Base-by-base conservation (phyloP, 2,113 vertebrate species). In the Nansenia antarctica region DNA sequence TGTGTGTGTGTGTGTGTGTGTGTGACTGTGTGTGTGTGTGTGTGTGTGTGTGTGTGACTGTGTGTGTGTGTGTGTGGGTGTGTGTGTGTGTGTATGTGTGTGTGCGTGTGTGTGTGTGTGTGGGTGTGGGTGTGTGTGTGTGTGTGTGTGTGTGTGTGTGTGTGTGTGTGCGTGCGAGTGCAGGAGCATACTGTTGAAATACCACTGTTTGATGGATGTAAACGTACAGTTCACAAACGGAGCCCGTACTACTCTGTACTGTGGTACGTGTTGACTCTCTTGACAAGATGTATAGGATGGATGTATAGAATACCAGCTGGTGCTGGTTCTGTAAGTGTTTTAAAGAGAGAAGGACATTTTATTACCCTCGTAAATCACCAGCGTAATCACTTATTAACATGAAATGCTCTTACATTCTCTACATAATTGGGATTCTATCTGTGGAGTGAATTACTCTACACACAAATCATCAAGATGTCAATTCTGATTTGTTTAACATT, bases 211-310 rank as follows among this genome's bases (percentile, higher is more conserved):
- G 18, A 47, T 47, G 18, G 45, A 47, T n/a, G 18, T 18, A 47
- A 47, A 47, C n/a, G n/a, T n/a, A n/a, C 5, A 47, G 45, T 47
- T 15, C 20, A n/a, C 15, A 47, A 7, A 18, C n/a, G n/a, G 45
- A 47, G 45, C 18, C 45, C 2, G n/a, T 47, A 20, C 45, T 47
- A n/a, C 18, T 42, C 12, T n/a, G 29, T 64, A 49, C 47, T 55
- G 58, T n/a, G n/a, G n/a, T n/a, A n/a, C n/a, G n/a, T n/a, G n/a
- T 27, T 67, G 58, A 55, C 35, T 62, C 27, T 34, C 45, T 27
- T 47, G 18, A 47, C 45, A 47, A 47, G 45, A 42, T 47, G 18
- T 47, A 5, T 47, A 47, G 15, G 8, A n/a, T 8, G 14, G 45
- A n/a, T 47, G 8, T 20, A 47, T 47, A n/a, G 18, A 47, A n/a